Base-by-base conservation (phyloP, 37 sponge, comb jelly and placozoan genomes). In the Cliona cf. orientalis region DNA sequence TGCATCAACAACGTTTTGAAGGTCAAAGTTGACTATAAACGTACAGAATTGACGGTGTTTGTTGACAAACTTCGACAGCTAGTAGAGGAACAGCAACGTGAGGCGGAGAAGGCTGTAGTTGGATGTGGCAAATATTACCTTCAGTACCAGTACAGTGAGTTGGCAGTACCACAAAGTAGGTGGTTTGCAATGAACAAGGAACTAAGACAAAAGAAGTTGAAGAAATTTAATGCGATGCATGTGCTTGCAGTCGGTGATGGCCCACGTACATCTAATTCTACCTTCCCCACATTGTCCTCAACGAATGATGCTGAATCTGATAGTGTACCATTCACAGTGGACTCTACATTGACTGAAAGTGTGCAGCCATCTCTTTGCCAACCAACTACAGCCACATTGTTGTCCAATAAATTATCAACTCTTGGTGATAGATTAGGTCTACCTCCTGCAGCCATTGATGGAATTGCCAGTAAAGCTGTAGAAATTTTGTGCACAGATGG, bases 31-130 rank as follows among this genome's bases (percentile, higher is more conserved):
- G n/a, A n/a, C n/a, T n/a, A n/a, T n/a, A n/a, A n/a, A n/a, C n/a
- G n/a, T 36, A 68, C 7, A 29, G 70, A 84, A 49, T 40, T 84
- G 28, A 60, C 71, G 34, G 71, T 46, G 7, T 84, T 84, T 34
- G 31, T 75, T 58, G 41, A 21, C 1, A 58, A 84, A 46, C 17
- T 84, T 21, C 65, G 67, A 28, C 77, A 84, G 5, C 22, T 84
- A 2, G 17, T 38, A 26, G 70, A 76, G 25, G 85, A 84, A 70
- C 85, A 84, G 33, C 38, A 68, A 49, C 34, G 46, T 29, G 86
- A 85, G 26, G 71, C 78, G 28, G 86, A 85, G 42, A n/a, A 72
- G 23, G 86, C 86, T 11, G 58, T 85, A 33, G 59, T 85, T 42
- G 59, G 58, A n/a, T 66, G 76, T n/a, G 86, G 79, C 14, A 85